Conservation (phyloP, 2,888 invertebrate species). For the Melieria omissa region DNA sequence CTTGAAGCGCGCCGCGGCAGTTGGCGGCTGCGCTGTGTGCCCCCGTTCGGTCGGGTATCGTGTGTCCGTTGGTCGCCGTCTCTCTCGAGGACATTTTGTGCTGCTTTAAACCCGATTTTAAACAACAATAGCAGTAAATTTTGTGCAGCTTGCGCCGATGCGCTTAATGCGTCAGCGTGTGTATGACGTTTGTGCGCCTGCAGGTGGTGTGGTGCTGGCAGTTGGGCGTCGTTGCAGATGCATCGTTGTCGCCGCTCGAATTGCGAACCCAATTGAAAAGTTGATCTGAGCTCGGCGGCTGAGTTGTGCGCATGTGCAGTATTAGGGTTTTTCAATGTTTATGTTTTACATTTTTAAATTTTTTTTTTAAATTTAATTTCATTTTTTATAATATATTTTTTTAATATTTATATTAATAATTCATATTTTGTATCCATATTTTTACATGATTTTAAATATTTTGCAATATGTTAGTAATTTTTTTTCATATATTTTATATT, state of each 20-base stretch:
- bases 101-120: conserved; percentile 26
- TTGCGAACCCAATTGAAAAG: no score
- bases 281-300: no score
- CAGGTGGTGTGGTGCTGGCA: conserved; percentile 12
- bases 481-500: no score
- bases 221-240: background rate
- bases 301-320: background rate
- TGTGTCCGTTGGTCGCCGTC: conserved; percentile 1
- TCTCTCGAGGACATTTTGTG: conserved; percentile 22
- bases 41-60: background rate
- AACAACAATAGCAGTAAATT: conserved; percentile 41
- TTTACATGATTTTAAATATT: no score
- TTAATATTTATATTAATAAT: no score
- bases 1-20: no score
- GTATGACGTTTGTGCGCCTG: background rate
- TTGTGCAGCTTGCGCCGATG: conserved; percentile 3
- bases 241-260: no score
- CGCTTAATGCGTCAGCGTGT: background rate
- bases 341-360: background rate
- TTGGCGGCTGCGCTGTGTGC: no score
- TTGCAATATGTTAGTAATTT: no score
- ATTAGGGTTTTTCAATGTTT: background rate
- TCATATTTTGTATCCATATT: no score
- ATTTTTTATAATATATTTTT: background rate
- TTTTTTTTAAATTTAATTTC: background rate